Base-by-base conservation (phyloP, 2,113 vertebrate genomes). In the Corvus hawaiiensis region DNA sequence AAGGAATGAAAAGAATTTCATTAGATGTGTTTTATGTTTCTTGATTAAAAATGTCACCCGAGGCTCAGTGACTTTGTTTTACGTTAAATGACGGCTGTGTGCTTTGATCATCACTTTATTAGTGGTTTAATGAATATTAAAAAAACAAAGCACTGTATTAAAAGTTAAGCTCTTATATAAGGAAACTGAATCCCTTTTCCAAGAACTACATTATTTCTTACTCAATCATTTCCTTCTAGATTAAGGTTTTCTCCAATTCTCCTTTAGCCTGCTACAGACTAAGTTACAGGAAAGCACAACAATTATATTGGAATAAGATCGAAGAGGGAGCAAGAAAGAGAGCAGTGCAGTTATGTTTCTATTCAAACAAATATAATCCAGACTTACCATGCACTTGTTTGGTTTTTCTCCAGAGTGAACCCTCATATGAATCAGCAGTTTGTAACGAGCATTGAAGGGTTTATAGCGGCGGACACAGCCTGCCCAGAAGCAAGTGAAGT, bases 361-460 rank as follows among this genome's bases (percentile, higher is more conserved):
- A 58, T 71, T 94, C 84, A 96, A 95, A 97, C 88, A 97, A 96
- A 96, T 95, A 77, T 71, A 95, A 93, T 96, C 90, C 93, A 95
- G 88, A 99, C 99, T 99, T 97, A 99, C 99, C 99, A 99, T 99
- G 68, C 99, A 99, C 96, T 99, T 99, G 98, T 99, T 99, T 68
- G 99, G 99, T 97, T 99, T 99, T 97, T 99, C 99, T 69, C 99
- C 99, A 6, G 99, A 99, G 98, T 99, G 99, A 94, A 99, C 99
- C 88, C 99, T 98, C 99, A 99, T 99, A 97, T 99, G 99, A 97
- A 99, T 99, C 96, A 99, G 99, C 97, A 99, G 98, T 97, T 99
- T 99, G 98, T 99, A 99, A 94, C 99, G 99, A 61, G 99, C 99
- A 27, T 99, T 99, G 98, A 99, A 99, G 94, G 99, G 99, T 94